These are phyloP conservation scores for Aurelia coerulea DNA, from an alignment of 30 jellyfish, hydroid and myxozoan species.

Conservation along the genomic window DNA sequence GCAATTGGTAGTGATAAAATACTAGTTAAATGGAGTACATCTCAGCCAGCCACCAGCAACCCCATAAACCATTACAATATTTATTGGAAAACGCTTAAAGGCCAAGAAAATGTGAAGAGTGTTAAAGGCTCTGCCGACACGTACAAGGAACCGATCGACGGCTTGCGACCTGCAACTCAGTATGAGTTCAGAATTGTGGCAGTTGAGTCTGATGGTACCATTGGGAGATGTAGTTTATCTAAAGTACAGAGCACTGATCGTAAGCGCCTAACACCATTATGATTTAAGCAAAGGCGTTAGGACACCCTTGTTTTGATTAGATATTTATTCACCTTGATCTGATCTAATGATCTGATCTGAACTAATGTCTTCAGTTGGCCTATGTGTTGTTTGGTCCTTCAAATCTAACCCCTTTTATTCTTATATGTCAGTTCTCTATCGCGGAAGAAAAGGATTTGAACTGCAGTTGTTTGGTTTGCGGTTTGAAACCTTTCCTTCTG, in stretches of 20 bases:
- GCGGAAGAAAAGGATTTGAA: too few species aligned
- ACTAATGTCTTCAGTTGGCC: too few species aligned
- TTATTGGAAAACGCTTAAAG: conserved; percentile 21
- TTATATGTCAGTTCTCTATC: too few species aligned
- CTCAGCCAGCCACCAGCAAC: background rate
- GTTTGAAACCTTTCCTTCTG: too few species aligned
- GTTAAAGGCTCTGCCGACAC: conserved; percentile 10
- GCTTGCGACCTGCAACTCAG: conserved; percentile 35
- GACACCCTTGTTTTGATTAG: background rate
- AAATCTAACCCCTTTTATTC: too few species aligned
- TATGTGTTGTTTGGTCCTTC: too few species aligned
- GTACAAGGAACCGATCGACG: conserved; percentile 47
- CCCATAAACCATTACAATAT: conserved; percentile 45
- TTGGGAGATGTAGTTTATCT: conserved; percentile 60
- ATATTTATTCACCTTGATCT: background rate
- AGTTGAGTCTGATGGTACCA: conserved; percentile 45
- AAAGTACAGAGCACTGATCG: conserved; percentile 42
- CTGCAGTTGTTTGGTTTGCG: too few species aligned
- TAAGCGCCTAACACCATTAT: conserved; percentile 17
- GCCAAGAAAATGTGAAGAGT: conserved; percentile 47
- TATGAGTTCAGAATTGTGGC: conserved; percentile 63
- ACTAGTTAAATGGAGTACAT: conserved; percentile 47
- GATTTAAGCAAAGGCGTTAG: background rate
- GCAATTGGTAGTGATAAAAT: conserved; percentile 32
- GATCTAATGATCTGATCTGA: too few species aligned